Base-by-base conservation (phyloP, 2,888 invertebrate genomes). In the Lampropteryx suffumata region DNA sequence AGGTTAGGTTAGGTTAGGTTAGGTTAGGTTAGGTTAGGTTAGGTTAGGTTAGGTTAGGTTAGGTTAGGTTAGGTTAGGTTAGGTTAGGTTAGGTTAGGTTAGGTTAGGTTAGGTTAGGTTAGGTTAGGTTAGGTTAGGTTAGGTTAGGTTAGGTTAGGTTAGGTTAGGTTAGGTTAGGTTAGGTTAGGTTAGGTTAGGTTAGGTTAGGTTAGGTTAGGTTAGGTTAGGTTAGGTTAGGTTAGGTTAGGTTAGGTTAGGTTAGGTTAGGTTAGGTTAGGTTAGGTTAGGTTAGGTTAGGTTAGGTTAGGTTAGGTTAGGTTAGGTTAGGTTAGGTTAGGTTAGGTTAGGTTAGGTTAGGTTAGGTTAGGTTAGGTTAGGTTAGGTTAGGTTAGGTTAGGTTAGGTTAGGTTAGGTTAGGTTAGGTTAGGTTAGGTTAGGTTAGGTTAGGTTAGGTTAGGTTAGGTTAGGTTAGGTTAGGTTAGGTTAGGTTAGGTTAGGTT, bases 41-140 rank as follows among this genome's bases (percentile, higher is more conserved):
- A 39, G 39, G 39, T 39, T 39, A 39, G 39, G 39, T 39, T 39
- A 39, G 39, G 39, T 39, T 39, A 39, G 39, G 39, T 39, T 39
- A 39, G 39, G 39, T 39, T 39, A 39, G 39, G 39, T 39, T 39
- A 39, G 39, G 39, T 39, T 39, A 39, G 39, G 39, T 39, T 39
- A 39, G 39, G 39, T 39, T 39, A 39, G 39, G 39, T 39, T 39
- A 39, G 39, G 39, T 39, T 39, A 39, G 39, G 39, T 39, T 39
- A 39, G 39, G 39, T 39, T 39, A 39, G 39, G 39, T 39, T 39
- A 39, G 39, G 39, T 39, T 39, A 39, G 39, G 39, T 39, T 39
- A 39, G 39, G 39, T 39, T 39, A 39, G 39, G 39, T 39, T 39
- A 39, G 39, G 39, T 39, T 39, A 39, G 39, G 39, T 39, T 39